Evolutionary conservation across 2,113 vertebrate genomes (phyloP), one percentile per base, ranked within the genome.

Genomic region (Petrocephalus microphthalmus): DNA sequence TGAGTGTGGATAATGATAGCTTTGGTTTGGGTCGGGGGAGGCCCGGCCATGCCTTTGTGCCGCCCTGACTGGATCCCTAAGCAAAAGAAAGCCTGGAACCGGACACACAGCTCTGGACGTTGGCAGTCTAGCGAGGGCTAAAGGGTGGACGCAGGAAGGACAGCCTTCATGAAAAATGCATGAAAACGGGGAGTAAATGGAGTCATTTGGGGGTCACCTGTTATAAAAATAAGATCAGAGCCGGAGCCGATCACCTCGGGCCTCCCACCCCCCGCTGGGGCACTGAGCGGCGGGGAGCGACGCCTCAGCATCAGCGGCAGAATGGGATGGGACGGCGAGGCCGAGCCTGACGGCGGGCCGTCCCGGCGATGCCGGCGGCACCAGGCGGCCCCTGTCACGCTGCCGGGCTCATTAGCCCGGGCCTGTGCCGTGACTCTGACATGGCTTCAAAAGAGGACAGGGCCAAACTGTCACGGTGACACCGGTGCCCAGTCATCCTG

Each of bases 191-290:
- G 4, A 83, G 33, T 20, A 83, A 8, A 45, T 47, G 8, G 81
- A 83, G 81, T 83, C 81, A 83, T 83, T 83, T 49, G 17, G 45
- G 81, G 81, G 81, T 83, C 81, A 83, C 81, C 22, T 83, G 81
- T 83, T 83, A 47, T n/a, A 3, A 49, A 83, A 83, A 83, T 49
- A 83, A 83, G 81, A 83, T 49, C 42, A 83, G 45, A 22, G 81
- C 37, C 81, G 19, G 20, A 83, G 19, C 8, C 22, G 20, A 49
- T 42, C 37, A 7, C 42, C 37, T 45, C 20, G 45, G 1, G 2
- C 45, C 71, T 29, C 71, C 17, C 17, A 11, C 17, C 5, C 15
- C 37, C 29, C 15, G 20, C 15, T 8, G 42, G 19, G 33, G 25
- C 42, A 17, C 37, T 2, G 15, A 20, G 33, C 19, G 19, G 13